phyloP scores from a whole-genome alignment of 1,140 invertebrate genomes.

The Hyposmocoma kahamanoa region DNA sequence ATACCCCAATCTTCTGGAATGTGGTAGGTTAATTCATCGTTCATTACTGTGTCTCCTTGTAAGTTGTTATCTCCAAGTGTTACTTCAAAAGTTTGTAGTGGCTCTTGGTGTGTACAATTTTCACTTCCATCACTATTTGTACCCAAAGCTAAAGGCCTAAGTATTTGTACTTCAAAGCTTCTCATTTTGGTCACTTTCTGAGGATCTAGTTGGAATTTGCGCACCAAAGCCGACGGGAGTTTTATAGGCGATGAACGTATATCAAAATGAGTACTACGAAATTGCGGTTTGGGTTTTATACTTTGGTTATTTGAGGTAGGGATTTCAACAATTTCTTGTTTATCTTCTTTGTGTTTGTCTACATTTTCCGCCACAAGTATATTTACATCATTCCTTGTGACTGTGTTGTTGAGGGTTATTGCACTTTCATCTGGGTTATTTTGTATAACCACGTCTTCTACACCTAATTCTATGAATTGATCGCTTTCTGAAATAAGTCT shows the following conservation, averaged over 20 bases:
- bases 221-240: slow-evolving; percentile 47
- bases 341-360: neutral
- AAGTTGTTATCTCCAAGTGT: slow-evolving; percentile 24
- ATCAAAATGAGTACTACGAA: slow-evolving; percentile 61
- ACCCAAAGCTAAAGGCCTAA: slow-evolving; percentile 29
- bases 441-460: slow-evolving; percentile 20
- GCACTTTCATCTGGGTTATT: slow-evolving; percentile 14
- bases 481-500: slow-evolving; percentile 21
- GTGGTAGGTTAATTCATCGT: slow-evolving; percentile 16
- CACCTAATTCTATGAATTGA: slow-evolving; percentile 22
- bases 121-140: neutral
- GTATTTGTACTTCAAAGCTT: slow-evolving; percentile 48
- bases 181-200: slow-evolving; percentile 53
- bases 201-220: slow-evolving; percentile 58
- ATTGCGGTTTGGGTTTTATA: slow-evolving; percentile 32
- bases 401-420: slow-evolving; percentile 5
- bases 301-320: slow-evolving; percentile 1
- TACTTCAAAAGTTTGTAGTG: slow-evolving; percentile 10
- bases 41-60: slow-evolving; percentile 19
- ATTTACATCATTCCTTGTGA: neutral
- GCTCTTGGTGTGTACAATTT: slow-evolving; percentile 1
- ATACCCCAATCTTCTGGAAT: slow-evolving; percentile 25
- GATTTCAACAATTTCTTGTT: neutral
- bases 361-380: neutral
- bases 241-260: slow-evolving; percentile 64